Conservation (phyloP, 1,140 invertebrate genomes). For the Eriocheir sinensis region DNA sequence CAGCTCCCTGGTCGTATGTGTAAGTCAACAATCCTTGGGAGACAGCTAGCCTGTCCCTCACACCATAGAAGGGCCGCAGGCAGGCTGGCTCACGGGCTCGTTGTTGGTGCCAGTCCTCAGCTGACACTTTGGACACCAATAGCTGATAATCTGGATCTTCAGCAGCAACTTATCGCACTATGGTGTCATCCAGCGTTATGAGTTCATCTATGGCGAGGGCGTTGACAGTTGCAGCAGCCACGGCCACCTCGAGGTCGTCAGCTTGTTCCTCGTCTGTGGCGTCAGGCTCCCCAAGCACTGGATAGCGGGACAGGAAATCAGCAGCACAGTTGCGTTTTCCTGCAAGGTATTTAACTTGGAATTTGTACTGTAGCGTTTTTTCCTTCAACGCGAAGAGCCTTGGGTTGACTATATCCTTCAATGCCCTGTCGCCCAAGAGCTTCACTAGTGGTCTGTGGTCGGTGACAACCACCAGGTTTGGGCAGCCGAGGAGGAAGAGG, state of each 20-base stretch:
- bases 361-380: neutral
- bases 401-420: neutral
- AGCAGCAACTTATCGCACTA: neutral
- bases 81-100: neutral
- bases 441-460: neutral
- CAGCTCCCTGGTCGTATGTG: neutral
- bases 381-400: neutral
- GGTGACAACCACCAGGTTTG: neutral
- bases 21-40: neutral
- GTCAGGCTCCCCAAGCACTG: neutral
- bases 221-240: neutral
- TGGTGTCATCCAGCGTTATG: neutral
- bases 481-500: constrained; percentile 4
- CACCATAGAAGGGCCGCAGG: neutral
- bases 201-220: no score
- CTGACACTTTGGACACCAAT: neutral
- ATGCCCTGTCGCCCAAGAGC: neutral
- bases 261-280: neutral
- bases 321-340: neutral
- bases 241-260: neutral
- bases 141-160: neutral
- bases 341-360: no score
- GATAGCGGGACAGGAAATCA: neutral
- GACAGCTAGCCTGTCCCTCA: constrained; percentile 30
- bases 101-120: neutral